Percentiles rank a stretch among this genome's conserved stretches.
Conservation (phyloP, 2,797 vertebrate species). For the Sarcophilus harrisii region DNA sequence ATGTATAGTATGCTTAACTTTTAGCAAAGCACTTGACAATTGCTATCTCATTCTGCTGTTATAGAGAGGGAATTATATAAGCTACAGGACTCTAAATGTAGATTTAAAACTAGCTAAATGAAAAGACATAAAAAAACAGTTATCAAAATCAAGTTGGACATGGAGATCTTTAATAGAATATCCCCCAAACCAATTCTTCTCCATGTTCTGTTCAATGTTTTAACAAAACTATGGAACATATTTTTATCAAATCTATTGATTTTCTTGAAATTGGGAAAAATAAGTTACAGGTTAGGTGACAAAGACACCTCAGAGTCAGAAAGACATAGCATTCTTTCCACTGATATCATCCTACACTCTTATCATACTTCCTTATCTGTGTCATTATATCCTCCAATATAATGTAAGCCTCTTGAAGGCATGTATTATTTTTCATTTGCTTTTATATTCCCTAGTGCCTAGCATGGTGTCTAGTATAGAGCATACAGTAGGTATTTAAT, state of each 20-base stretch:
- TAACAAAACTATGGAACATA: neutral
- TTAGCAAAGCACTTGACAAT: neutral
- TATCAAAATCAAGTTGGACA: neutral
- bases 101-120: neutral
- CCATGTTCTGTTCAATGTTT: neutral
- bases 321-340: neutral
- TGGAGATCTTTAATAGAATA: neutral
- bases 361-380: neutral
- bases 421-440: neutral
- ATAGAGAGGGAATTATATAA: neutral
- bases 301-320: neutral
- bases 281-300: neutral
- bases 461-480: neutral
- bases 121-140: neutral
- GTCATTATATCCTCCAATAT: neutral
- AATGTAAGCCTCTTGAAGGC: fast-evolving
- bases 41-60: neutral
- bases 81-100: neutral
- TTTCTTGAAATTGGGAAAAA: neutral
- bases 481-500: neutral
- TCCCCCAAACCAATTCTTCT: neutral
- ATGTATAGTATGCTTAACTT: neutral
- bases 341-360: neutral
- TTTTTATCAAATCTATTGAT: neutral
- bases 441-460: no score